These are phyloP conservation scores for Acrobasis consociella DNA, from an alignment of 2,888 invertebrate species.

Conservation along the genomic window DNA sequence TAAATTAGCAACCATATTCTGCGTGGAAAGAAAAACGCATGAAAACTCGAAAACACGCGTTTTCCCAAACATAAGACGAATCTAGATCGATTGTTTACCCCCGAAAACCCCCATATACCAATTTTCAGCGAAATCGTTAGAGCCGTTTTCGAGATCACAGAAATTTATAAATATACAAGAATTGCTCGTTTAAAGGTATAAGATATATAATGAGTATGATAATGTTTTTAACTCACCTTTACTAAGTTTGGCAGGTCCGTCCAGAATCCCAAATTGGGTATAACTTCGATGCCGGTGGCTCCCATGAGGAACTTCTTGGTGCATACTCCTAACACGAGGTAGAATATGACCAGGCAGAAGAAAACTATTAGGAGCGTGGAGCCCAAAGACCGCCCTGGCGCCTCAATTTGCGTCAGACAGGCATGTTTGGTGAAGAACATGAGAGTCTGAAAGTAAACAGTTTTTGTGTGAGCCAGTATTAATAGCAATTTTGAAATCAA, in stretches of 20 bases:
- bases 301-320: slow-evolving; percentile 86
- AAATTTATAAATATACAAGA: no score
- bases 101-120: no score
- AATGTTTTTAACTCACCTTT: slow-evolving; percentile 74
- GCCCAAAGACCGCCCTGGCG: slow-evolving; percentile 81
- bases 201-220: no score
- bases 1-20: no score
- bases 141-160: no score
- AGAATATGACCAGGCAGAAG: slow-evolving; percentile 81
- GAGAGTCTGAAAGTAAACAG: slow-evolving; percentile 62
- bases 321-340: slow-evolving; percentile 85
- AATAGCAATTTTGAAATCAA: no score
- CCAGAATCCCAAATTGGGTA: slow-evolving; percentile 90
- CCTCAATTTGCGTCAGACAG: slow-evolving; percentile 67
- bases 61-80: no score
- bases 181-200: no score
- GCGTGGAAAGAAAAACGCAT: no score
- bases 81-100: no score
- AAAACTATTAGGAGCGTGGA: slow-evolving; percentile 85
- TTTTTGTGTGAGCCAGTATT: not conserved
- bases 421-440: slow-evolving; percentile 76
- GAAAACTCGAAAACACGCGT: no score
- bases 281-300: slow-evolving; percentile 87
- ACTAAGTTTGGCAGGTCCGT: slow-evolving; percentile 86
- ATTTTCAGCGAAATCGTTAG: no score